A percentile compares a stretch with the other conserved stretches of the same genome.
phyloP scores from a whole-genome alignment of 2,888 invertebrate species.

The Drosophila hawaiiensis region DNA sequence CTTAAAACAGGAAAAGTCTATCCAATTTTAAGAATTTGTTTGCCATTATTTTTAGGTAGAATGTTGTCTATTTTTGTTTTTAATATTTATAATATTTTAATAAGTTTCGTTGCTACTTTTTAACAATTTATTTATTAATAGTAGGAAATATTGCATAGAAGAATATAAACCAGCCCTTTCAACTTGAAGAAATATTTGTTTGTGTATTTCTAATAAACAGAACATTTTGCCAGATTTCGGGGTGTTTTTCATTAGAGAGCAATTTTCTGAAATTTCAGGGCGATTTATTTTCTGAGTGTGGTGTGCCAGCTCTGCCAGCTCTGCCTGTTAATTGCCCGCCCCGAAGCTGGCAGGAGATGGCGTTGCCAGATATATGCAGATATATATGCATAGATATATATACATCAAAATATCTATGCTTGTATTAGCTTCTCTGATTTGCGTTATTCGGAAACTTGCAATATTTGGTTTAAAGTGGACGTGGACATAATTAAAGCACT shows the following conservation, averaged over 20 bases:
- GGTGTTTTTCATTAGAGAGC: background rate
- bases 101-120: background rate
- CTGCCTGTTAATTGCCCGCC: slow-evolving; percentile 59
- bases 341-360: background rate
- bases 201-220: background rate
- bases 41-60: no score
- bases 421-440: slow-evolving; percentile 55
- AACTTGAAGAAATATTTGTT: background rate
- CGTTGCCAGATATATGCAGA: slow-evolving; percentile 3
- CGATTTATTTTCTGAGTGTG: background rate
- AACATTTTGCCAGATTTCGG: background rate
- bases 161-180: background rate
- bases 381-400: background rate
- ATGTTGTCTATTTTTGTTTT: no score
- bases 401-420: background rate
- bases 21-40: no score
- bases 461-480: slow-evolving; percentile 76
- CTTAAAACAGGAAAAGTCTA: no score
- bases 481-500: slow-evolving; percentile 81
- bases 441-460: slow-evolving; percentile 71
- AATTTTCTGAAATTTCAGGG: background rate
- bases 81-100: background rate
- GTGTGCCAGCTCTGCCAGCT: slow-evolving; percentile 3
- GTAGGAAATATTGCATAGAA: background rate
- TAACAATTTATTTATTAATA: background rate